Evolutionary conservation across 2,888 invertebrate genomes (phyloP).

Genomic region (Rutpela maculata): DNA sequence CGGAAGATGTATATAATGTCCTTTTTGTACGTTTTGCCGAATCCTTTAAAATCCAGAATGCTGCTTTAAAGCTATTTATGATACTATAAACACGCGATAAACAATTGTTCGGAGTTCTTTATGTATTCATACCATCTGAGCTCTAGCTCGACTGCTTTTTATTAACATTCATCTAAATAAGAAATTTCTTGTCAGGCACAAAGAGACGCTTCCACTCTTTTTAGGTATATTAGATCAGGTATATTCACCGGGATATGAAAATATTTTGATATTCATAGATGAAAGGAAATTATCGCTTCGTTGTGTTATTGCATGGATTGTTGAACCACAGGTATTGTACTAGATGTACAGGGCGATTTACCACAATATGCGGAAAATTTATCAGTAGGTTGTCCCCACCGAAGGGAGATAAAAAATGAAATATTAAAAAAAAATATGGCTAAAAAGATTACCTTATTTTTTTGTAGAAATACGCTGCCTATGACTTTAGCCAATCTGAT

Average conservation of each 20-base stretch:
- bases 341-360: too few relatives aligned
- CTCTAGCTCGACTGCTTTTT: slow-evolving; percentile 31
- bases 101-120: slow-evolving; percentile 54
- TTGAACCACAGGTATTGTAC: too few relatives aligned
- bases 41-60: slow-evolving; percentile 64
- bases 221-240: background rate
- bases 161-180: slow-evolving; percentile 21
- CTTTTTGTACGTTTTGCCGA: slow-evolving; percentile 27
- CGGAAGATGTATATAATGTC: slow-evolving; percentile 32
- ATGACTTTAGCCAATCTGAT: too few relatives aligned
- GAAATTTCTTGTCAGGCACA: background rate
- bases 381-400: too few relatives aligned
- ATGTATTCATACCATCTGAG: slow-evolving; percentile 49
- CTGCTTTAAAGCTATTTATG: slow-evolving; percentile 53
- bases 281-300: background rate
- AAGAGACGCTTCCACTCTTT: background rate
- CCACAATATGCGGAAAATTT: too few relatives aligned
- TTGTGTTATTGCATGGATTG: background rate
- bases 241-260: background rate
- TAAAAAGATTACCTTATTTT: too few relatives aligned
- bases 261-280: background rate
- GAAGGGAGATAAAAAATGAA: too few relatives aligned
- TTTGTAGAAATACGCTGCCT: too few relatives aligned
- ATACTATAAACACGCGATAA: slow-evolving; percentile 42
- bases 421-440: too few relatives aligned